Conservation (phyloP, 2,888 invertebrate species). For the Epirrita christyi region DNA sequence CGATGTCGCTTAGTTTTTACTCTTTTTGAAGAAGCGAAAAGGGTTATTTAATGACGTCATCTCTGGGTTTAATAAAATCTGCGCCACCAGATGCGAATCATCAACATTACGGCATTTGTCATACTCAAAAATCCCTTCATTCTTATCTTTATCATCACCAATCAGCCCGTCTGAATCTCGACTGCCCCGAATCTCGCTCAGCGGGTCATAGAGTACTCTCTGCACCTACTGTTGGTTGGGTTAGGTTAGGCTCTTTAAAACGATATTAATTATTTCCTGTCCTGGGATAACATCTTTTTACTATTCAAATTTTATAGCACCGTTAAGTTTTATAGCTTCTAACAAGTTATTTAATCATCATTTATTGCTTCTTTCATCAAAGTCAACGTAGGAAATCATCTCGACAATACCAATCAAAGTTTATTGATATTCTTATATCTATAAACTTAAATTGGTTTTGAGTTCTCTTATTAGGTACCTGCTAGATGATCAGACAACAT, state of each 20-base stretch:
- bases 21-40: background rate
- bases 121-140: background rate
- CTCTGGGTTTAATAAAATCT: slow-evolving; percentile 17
- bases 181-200: no score
- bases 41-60: slow-evolving; percentile 15
- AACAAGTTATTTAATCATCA: background rate
- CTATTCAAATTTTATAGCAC: no score
- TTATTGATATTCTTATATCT: background rate
- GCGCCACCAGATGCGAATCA: slow-evolving; percentile 18
- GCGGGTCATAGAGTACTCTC: no score
- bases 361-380: background rate
- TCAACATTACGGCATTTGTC: slow-evolving; percentile 1
- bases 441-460: background rate
- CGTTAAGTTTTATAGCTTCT: background rate
- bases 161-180: no score
- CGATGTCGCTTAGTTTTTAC: background rate
- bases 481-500: no score
- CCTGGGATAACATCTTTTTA: no score
- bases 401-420: background rate
- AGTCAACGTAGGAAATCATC: background rate
- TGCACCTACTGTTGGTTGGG: no score
- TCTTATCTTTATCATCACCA: background rate
- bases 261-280: no score
- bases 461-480: no score
- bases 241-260: no score